A percentile compares a stretch with the other conserved stretches of the same genome.
Conservation (phyloP, 2,797 vertebrate genomes). For the Platyrinchus mystaceus region DNA sequence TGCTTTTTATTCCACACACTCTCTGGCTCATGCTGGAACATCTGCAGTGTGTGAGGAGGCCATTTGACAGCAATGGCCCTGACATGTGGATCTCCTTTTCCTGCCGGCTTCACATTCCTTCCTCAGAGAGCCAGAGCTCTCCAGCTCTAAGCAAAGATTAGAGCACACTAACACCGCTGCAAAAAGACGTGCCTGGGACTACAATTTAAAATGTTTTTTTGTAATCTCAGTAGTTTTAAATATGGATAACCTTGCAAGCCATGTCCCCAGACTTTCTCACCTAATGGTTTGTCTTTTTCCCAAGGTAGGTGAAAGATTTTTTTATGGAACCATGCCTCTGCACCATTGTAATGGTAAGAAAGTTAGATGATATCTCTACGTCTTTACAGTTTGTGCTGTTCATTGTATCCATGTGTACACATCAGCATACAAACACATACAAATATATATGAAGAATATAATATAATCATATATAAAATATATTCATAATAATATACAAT, state of each 20-base stretch:
- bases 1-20: conserved; percentile 30
- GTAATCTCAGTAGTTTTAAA: neutral
- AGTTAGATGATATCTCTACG: neutral
- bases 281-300: neutral
- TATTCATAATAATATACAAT: neutral
- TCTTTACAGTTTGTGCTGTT: neutral
- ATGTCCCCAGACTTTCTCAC: neutral
- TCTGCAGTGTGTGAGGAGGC: conserved; percentile 17
- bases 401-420: neutral
- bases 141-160: neutral
- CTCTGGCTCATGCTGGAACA: neutral
- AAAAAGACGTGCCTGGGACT: neutral
- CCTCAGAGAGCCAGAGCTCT: neutral
- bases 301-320: neutral
- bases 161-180: neutral
- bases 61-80: conserved; percentile 7
- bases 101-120: conserved; percentile 10
- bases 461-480: neutral
- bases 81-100: neutral
- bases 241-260: neutral
- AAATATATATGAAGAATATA: neutral
- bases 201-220: neutral
- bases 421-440: neutral
- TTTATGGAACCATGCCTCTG: neutral
- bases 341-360: neutral